A percentile compares a stretch with the other conserved stretches of the same genome.
These are phyloP conservation scores for Misgurnus anguillicaudatus DNA, from an alignment of 2,113 vertebrate genomes.

Conservation along the genomic window DNA sequence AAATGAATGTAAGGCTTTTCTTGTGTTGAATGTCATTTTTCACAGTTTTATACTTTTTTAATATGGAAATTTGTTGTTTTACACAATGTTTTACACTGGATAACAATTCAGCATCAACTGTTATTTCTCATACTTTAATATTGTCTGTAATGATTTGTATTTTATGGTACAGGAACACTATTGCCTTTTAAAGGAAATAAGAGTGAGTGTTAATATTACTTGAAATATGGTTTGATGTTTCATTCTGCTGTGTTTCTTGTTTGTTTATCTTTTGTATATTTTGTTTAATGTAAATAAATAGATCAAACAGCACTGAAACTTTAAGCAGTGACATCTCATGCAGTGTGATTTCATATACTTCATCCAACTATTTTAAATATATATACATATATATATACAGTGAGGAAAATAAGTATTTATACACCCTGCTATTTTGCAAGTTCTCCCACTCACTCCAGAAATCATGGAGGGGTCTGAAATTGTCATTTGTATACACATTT, in stretches of 20 bases:
- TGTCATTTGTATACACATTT: too few relatives aligned
- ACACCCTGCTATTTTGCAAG: too few relatives aligned
- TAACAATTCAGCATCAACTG: background rate
- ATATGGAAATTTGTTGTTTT: slow-evolving; percentile 13
- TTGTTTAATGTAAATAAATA: background rate
- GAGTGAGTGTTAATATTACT: background rate
- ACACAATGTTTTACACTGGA: slow-evolving; percentile 39
- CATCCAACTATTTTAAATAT: too few relatives aligned
- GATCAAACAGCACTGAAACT: background rate
- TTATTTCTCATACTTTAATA: background rate
- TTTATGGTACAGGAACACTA: background rate
- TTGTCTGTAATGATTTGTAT: background rate
- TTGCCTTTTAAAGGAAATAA: background rate
- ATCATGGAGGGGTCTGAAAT: too few relatives aligned
- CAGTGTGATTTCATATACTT: too few relatives aligned
- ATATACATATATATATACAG: too few relatives aligned
- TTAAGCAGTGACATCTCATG: background rate
- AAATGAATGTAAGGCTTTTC: background rate
- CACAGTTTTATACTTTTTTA: slow-evolving; percentile 28
- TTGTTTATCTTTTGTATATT: background rate
- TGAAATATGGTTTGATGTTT: slow-evolving; percentile 10
- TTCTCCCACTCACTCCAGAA: too few relatives aligned
- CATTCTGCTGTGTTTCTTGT: background rate
- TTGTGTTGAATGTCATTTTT: slow-evolving; percentile 17
- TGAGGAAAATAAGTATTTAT: too few relatives aligned